phyloP scores from a whole-genome alignment of 2,888 invertebrate genomes.

The Macrophya annulata region DNA sequence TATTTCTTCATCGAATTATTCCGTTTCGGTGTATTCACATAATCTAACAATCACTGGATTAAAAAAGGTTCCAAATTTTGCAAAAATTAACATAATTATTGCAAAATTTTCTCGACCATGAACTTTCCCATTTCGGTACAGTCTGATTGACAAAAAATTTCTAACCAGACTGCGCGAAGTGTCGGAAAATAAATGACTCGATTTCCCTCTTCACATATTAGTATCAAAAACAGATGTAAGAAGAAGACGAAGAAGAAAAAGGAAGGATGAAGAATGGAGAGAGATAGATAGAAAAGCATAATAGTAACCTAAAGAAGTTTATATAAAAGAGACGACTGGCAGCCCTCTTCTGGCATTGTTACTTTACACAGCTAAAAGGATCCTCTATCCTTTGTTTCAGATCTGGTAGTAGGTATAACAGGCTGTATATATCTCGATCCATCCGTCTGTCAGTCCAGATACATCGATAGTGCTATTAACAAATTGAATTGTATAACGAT shows the following conservation, averaged over 20 bases:
- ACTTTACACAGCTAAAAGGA: conserved; percentile 41
- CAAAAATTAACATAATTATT: too few species aligned
- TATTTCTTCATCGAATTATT: too few species aligned
- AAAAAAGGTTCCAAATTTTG: too few species aligned
- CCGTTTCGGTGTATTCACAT: too few species aligned
- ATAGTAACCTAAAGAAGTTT: neutral
- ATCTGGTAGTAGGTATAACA: neutral
- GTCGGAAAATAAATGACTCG: too few species aligned
- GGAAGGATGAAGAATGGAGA: neutral
- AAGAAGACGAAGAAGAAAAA: neutral
- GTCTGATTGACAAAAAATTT: too few species aligned
- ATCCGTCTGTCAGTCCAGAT: conserved; percentile 66
- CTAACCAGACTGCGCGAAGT: too few species aligned
- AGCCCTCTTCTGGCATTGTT: conserved; percentile 12
- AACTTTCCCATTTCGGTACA: too few species aligned
- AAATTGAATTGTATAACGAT: conserved; percentile 75
- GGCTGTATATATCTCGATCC: conserved; percentile 57
- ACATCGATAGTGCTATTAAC: conserved; percentile 72
- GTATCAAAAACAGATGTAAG: neutral
- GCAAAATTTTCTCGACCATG: too few species aligned
- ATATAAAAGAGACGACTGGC: neutral
- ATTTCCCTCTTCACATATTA: too few species aligned
- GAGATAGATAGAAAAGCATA: neutral
- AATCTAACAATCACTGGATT: too few species aligned
- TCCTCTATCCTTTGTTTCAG: conserved; percentile 42